Evolutionary conservation across 1,140 invertebrate genomes (phyloP).

Genomic region (Battus philenor): DNA sequence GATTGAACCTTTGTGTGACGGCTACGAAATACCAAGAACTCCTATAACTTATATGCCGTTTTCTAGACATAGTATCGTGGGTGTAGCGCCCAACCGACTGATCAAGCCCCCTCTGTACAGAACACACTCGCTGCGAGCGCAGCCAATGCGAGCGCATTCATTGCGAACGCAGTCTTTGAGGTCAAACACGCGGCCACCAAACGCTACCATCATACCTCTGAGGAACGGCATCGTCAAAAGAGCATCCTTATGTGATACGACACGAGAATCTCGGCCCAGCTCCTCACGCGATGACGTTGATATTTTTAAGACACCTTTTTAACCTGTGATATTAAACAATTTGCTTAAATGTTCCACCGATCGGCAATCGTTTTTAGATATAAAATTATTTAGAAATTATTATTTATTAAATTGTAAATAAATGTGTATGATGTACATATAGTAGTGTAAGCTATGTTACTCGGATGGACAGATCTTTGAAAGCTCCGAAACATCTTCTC

Average conservation of each 20-base stretch:
- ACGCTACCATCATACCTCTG: constrained; percentile 58
- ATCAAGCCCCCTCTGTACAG: constrained; percentile 43
- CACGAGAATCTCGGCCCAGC: constrained; percentile 22
- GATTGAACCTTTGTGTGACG: constrained; percentile 64
- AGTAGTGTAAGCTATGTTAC: too few relatives aligned
- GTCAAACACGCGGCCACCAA: constrained; percentile 39
- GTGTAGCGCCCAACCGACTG: constrained; percentile 54
- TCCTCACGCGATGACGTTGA: constrained; percentile 34
- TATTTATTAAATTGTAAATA: constrained; percentile 67
- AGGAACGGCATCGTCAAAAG: constrained; percentile 48
- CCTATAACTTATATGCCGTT: constrained; percentile 35
- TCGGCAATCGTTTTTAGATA: constrained; percentile 28
- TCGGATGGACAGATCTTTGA: too few relatives aligned
- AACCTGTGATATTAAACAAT: constrained; percentile 65
- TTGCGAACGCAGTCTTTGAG: constrained; percentile 51
- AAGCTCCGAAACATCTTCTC: too few relatives aligned
- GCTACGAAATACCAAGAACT: constrained; percentile 78
- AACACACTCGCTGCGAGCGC: constrained; percentile 46
- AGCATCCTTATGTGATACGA: constrained; percentile 45
- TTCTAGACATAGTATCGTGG: constrained; percentile 54
- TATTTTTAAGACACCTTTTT: constrained; percentile 65
- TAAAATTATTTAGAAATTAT: constrained; percentile 43
- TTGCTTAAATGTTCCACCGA: constrained; percentile 37
- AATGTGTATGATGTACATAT: constrained; percentile 52
- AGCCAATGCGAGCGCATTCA: constrained; percentile 52